A percentile compares a stretch with the other conserved stretches of the same genome.
Conservation (phyloP, 2,797 vertebrate genomes). For the Poecilia wingei region DNA sequence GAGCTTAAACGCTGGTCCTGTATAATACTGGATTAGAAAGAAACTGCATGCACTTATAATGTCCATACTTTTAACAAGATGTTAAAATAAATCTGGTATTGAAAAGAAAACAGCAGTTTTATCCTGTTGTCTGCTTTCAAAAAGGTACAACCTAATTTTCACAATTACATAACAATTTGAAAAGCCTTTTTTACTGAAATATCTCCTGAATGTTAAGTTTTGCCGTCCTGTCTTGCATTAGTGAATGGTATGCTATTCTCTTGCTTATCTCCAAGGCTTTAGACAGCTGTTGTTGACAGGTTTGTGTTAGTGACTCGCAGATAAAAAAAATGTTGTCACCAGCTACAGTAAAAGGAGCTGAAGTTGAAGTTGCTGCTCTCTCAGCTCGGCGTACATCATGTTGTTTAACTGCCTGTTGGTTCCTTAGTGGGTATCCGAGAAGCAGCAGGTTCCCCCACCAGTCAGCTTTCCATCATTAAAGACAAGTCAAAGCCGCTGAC, state of each 20-base stretch:
- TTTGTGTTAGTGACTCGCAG: neutral
- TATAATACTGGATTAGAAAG: neutral
- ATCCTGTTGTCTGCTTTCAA: neutral
- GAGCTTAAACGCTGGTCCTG: neutral
- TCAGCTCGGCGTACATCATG: neutral
- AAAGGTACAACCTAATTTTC: neutral
- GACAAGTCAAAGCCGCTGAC: constrained; percentile 44
- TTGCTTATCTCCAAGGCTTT: neutral
- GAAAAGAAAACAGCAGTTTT: neutral
- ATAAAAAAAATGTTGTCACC: neutral
- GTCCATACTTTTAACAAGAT: neutral
- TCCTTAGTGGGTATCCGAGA: constrained; percentile 30
- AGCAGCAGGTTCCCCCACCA: constrained; percentile 20
- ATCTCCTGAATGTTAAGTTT: neutral
- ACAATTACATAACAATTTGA: neutral
- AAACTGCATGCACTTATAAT: neutral
- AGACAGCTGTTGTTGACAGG: neutral
- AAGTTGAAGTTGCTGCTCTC: neutral
- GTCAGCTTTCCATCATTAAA: constrained; percentile 44
- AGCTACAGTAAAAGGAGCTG: neutral
- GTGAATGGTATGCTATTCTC: neutral
- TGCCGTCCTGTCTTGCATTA: neutral
- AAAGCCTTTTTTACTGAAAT: neutral
- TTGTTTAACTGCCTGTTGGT: constrained; percentile 11
- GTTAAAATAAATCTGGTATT: neutral